These are phyloP conservation scores for Origma solitaria DNA, from an alignment of 2,113 vertebrate genomes.

Conservation along the genomic window DNA sequence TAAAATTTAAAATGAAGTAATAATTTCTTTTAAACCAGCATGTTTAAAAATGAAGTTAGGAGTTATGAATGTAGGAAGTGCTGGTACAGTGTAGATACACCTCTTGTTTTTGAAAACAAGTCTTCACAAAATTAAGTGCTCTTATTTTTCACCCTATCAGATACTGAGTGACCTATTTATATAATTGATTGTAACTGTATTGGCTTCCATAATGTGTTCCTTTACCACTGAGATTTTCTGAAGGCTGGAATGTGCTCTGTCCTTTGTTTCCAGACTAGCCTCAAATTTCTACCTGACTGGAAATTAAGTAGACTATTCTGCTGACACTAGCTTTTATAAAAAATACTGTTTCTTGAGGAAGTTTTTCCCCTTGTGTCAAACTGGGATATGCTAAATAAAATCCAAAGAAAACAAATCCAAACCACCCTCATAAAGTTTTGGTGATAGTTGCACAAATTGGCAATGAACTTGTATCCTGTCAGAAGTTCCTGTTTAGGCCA, in stretches of 20 bases:
- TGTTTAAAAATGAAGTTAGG: constrained; percentile 7
- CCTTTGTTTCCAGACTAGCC: not conserved
- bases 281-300: not conserved
- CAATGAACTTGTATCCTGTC: not conserved
- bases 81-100: constrained; percentile 13
- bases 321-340: not conserved
- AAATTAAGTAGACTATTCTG: not conserved
- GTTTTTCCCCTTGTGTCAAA: not conserved
- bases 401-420: not conserved
- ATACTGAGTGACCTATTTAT: constrained; percentile 15
- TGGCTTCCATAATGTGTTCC: not conserved
- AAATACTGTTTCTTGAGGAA: not conserved
- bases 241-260: not conserved
- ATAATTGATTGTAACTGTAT: not conserved
- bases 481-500: not conserved
- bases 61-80: constrained; percentile 30
- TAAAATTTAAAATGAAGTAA: constrained; percentile 41
- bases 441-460: not conserved
- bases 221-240: not conserved
- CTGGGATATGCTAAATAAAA: not conserved
- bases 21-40: not conserved
- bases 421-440: not conserved
- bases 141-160: constrained; percentile 56
- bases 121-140: constrained; percentile 70
- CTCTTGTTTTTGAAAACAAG: constrained; percentile 31